Conservation (phyloP, 2,113 vertebrate genomes). For the Chlamydotis undulata region DNA sequence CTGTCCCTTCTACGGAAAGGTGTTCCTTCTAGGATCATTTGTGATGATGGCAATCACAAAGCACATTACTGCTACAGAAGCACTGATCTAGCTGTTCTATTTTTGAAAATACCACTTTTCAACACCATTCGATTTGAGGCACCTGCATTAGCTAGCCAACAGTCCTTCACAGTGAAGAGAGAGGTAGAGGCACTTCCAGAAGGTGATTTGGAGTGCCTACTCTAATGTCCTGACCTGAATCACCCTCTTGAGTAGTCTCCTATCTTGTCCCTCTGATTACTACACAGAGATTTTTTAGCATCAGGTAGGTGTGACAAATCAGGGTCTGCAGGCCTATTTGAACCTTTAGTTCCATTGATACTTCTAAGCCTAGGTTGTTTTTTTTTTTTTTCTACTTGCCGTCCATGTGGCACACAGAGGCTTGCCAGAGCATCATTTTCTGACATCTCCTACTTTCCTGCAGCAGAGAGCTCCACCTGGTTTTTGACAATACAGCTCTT, state of each 20-base stretch:
- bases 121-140: background rate
- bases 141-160: background rate
- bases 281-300: background rate
- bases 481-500: background rate
- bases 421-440: background rate
- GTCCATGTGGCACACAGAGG: background rate
- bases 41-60: background rate
- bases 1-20: background rate
- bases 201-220: background rate
- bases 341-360: background rate
- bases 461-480: background rate
- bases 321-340: background rate
- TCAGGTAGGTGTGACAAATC: background rate
- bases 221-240: background rate
- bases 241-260: background rate
- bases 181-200: background rate
- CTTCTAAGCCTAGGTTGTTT: background rate
- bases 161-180: background rate
- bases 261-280: background rate
- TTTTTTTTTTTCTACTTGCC: background rate
- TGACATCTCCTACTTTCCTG: background rate
- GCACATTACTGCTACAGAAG: background rate
- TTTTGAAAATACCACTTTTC: background rate
- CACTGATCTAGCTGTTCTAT: background rate
- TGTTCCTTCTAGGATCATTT: background rate